A percentile compares a stretch with the other conserved stretches of the same genome.
Conservation (phyloP, 1,140 invertebrate genomes). For the Physella acuta region DNA sequence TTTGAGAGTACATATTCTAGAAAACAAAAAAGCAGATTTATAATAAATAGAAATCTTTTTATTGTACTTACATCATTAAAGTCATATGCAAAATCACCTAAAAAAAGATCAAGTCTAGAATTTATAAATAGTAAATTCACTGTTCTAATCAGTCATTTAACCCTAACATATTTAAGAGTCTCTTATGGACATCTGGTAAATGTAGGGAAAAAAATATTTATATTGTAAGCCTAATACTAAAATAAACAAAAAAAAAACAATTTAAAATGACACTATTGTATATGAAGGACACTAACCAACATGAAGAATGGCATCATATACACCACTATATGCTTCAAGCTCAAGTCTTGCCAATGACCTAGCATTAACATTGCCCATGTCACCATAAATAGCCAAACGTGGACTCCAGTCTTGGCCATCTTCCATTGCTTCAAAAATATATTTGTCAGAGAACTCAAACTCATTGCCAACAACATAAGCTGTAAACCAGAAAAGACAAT, state of each 20-base stretch:
- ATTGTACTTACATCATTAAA: conserved; percentile 72
- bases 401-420: conserved; percentile 71
- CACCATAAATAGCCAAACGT: conserved; percentile 81
- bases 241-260: background rate
- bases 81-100: conserved; percentile 80
- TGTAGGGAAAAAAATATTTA: too few species aligned
- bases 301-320: conserved; percentile 87
- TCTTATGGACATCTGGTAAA: too few species aligned
- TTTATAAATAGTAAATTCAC: too few species aligned
- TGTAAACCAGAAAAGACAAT: conserved; percentile 31
- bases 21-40: background rate
- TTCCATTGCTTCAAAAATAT: conserved; percentile 40
- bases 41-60: background rate
- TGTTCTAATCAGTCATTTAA: too few species aligned
- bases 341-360: conserved; percentile 77
- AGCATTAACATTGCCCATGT: conserved; percentile 88
- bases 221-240: background rate
- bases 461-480: conserved; percentile 48
- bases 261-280: too few species aligned
- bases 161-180: too few species aligned
- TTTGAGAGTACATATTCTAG: background rate
- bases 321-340: conserved; percentile 75
- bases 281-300: conserved; percentile 78
- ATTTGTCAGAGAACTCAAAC: conserved; percentile 37
- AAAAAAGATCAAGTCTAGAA: too few species aligned